Evolutionary conservation across 1,140 invertebrate genomes (phyloP).

Genomic region (Doryteuthis pealeii): DNA sequence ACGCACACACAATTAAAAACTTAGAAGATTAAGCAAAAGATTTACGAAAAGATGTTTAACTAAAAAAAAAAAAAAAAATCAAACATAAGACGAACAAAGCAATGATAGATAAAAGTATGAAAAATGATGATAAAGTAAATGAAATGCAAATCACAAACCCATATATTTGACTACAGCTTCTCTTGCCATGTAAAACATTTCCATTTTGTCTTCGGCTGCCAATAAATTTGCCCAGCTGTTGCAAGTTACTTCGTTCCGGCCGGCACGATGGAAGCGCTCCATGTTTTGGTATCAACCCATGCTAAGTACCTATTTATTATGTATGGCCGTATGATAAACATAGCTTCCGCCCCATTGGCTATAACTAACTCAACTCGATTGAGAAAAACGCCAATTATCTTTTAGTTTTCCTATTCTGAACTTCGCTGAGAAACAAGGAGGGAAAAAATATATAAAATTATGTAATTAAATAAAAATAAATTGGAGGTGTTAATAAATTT

Average conservation of each 20-base stretch:
- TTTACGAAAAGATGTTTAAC: neutral
- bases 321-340: constrained; percentile 16
- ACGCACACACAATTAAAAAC: neutral
- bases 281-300: constrained; percentile 11
- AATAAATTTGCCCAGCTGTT: constrained; percentile 11
- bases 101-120: too few species aligned
- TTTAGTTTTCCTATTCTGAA: neutral
- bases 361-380: constrained; percentile 6
- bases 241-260: constrained; percentile 10
- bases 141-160: constrained; percentile 15
- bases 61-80: neutral
- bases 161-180: constrained; percentile 14
- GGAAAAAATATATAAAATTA: neutral
- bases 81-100: neutral
- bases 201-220: constrained; percentile 7
- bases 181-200: constrained; percentile 14
- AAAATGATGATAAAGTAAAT: neutral
- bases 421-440: neutral
- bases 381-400: constrained; percentile 10
- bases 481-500: neutral
- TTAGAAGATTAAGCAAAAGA: neutral
- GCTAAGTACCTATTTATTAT: constrained; percentile 17
- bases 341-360: constrained; percentile 13
- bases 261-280: constrained; percentile 3
- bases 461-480: neutral